Conservation (phyloP, 2,888 invertebrate species). For the Lamproptera curius region DNA sequence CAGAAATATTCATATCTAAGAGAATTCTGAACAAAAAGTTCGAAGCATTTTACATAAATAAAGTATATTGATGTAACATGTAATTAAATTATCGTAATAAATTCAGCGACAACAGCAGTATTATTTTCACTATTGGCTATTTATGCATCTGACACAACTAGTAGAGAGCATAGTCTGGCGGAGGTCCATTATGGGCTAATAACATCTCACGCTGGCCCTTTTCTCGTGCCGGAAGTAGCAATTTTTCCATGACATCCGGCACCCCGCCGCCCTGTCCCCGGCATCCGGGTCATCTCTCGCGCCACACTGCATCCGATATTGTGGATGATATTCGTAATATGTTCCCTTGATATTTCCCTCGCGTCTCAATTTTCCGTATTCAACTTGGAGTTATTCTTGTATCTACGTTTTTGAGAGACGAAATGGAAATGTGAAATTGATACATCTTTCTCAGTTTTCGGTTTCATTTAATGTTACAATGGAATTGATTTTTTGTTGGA, state of each 20-base stretch:
- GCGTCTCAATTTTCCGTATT: constrained; percentile 3
- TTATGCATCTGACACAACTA: constrained; percentile 28
- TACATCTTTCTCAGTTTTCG: too few species aligned
- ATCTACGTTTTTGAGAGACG: too few species aligned
- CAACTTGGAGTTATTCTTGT: too few species aligned
- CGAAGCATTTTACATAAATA: too few species aligned
- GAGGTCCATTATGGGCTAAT: constrained; percentile 59
- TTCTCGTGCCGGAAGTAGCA: constrained; percentile 66
- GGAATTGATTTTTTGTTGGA: too few species aligned
- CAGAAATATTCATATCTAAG: too few species aligned
- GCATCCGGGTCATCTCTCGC: constrained; percentile 20
- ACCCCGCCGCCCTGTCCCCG: constrained; percentile 32
- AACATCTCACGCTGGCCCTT: constrained; percentile 57
- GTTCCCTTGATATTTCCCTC: background rate
- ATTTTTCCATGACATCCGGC: constrained; percentile 50
- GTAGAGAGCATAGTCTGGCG: constrained; percentile 42
- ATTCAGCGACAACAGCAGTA: too few species aligned
- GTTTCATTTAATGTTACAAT: too few species aligned
- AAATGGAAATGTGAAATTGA: too few species aligned
- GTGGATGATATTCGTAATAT: constrained; percentile 6
- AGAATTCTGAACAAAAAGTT: too few species aligned
- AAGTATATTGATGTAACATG: too few species aligned
- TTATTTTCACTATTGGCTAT: background rate
- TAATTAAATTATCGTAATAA: too few species aligned
- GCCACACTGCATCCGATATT: constrained; percentile 45